Evolutionary conservation across 2,797 vertebrate genomes (phyloP).

Genomic region (Sylvilagus floridanus): DNA sequence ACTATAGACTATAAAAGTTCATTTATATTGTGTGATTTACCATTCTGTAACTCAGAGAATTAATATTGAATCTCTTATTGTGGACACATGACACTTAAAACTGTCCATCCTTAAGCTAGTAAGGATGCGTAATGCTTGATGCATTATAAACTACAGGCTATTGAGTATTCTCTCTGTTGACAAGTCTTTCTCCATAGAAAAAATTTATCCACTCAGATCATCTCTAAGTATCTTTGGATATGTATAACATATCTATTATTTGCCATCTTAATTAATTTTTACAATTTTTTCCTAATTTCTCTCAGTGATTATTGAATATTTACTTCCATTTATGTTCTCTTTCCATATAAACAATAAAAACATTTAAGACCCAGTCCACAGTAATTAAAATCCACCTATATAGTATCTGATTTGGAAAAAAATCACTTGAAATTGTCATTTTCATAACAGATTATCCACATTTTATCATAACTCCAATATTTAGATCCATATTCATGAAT

Average conservation of each 20-base stretch:
- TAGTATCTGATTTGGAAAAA: not conserved
- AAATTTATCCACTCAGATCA: not conserved
- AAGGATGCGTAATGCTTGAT: too few relatives aligned
- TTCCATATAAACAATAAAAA: not conserved
- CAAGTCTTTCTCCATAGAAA: not conserved
- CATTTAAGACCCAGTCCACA: not conserved
- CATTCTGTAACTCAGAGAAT: not conserved
- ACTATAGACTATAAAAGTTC: not conserved
- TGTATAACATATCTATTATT: not conserved
- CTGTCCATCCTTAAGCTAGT: not conserved
- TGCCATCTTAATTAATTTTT: not conserved
- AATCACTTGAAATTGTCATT: not conserved
- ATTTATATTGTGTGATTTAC: constrained; percentile 11
- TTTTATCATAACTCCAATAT: not conserved
- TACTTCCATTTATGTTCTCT: not conserved
- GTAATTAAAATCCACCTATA: not conserved
- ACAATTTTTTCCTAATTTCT: not conserved
- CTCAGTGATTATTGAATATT: not conserved
- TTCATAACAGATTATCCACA: not conserved
- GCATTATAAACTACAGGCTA: not conserved
- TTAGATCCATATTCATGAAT: constrained; percentile 1
- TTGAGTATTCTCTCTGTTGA: not conserved
- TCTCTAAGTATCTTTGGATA: not conserved
- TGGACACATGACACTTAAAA: not conserved
- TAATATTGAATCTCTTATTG: not conserved